Base-by-base conservation (phyloP, 2,797 vertebrate species). In the Synanceia verrucosa region DNA sequence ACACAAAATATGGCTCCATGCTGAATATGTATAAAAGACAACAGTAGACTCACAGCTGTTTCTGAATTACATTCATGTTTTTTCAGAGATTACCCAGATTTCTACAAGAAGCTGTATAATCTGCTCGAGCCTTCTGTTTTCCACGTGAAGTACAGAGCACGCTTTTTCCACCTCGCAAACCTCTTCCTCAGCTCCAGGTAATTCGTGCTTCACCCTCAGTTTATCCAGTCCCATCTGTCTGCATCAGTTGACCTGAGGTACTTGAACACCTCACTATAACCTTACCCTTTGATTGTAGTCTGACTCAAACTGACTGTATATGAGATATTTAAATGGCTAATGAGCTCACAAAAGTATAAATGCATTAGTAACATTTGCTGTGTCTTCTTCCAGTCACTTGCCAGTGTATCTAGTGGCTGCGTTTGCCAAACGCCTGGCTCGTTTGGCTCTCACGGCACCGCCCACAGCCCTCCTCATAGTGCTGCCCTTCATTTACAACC, bases 181-280 rank as follows among this genome's bases (percentile, higher is more conserved):
- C 73, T 99, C 21, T 99, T 99, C 78, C 85, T 99, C 29, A 98
- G 96, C 1, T 99, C 98, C 13, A 97, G 96, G 98, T 98, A 89
- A 1, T 18, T 43, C 13, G n/a, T 6, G 3, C 37, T 28, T 41
- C 34, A 3, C 18, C 26, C 4, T 24, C 24, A 28, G 2, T 55
- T 29, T 67, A 13, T 51, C 5, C 9, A 23, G 19, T n/a, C 19
- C 19, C 4, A 48, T 8, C 26, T 52, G 23, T 12, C 8, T 60
- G 16, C 10, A 47, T 43, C 4, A 28, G 29, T 46, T 8, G 23
- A 24, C 65, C 24, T 24, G 14, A 4, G 33, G 14, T 29, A 9
- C 2, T 12, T 0, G 4, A 37, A 56, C 16, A 14, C 33, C 2
- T 5, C 26, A 26, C 7, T 2, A n/a, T 12, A 56, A 34, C 47